Percentiles rank a stretch among this genome's conserved stretches.
Conservation (phyloP, 2,888 invertebrate genomes). For the Eupithecia tripunctaria region DNA sequence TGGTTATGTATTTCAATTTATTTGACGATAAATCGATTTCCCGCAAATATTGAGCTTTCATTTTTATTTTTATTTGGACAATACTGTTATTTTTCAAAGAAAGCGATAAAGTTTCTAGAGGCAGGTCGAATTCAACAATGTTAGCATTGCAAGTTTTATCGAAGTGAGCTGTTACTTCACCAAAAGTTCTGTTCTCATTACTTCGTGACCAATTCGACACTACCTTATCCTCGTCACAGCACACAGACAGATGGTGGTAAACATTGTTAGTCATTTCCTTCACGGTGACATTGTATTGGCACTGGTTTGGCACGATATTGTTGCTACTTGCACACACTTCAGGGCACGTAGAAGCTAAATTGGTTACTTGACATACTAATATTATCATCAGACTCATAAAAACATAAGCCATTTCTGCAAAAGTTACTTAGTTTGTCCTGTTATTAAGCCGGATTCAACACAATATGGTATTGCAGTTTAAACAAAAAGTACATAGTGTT, state of each 20-base stretch:
- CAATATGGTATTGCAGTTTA: constrained; percentile 65
- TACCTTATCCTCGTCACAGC: constrained; percentile 63
- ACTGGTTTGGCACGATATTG: constrained; percentile 62
- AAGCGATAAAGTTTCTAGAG: constrained; percentile 67
- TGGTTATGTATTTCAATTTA: constrained; percentile 78
- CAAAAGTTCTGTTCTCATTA: constrained; percentile 67
- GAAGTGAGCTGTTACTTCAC: constrained; percentile 61
- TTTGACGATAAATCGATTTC: constrained; percentile 86
- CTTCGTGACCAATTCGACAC: constrained; percentile 56
- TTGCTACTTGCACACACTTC: constrained; percentile 64
- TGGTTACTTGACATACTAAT: constrained; percentile 67
- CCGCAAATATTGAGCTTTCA: constrained; percentile 72
- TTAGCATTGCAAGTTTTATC: constrained; percentile 63
- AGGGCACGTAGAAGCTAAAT: constrained; percentile 66
- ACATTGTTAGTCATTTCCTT: constrained; percentile 63
- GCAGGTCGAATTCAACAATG: constrained; percentile 60
- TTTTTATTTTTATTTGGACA: constrained; percentile 61
- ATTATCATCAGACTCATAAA: constrained; percentile 69
- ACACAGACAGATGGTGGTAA: constrained; percentile 57
- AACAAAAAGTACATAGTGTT: constrained; percentile 61
- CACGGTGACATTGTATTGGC: constrained; percentile 70
- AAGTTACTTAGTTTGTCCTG: constrained; percentile 44
- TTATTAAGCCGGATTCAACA: constrained; percentile 73
- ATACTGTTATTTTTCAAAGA: constrained; percentile 68
- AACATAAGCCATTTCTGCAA: constrained; percentile 71